Base-by-base conservation (phyloP, 2,797 vertebrate species). In the Myotis planiceps region DNA sequence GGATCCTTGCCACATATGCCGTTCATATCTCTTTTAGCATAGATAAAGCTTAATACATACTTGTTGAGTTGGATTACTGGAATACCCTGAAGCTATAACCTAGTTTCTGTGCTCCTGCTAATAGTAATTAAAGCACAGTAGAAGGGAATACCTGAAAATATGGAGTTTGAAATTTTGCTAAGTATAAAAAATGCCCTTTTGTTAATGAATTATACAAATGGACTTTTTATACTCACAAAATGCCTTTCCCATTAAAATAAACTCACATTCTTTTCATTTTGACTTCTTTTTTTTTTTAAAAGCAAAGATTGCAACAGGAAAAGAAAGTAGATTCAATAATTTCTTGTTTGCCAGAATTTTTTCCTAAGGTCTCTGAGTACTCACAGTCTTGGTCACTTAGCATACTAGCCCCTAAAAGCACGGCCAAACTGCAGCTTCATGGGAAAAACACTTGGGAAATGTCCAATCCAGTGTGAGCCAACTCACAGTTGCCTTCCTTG, bases 301-400 rank as follows among this genome's bases (percentile, higher is more conserved):
- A 65, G 18, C 39, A 72, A 92, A 75, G 58, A 91, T 88, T 95
- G 83, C 51, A 96, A 87, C 51, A 96, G 94, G 94, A 97, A 89
- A 95, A 94, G 75, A 95, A 95, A 96, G 78, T 83, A 88, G 92
- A 97, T 97, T 90, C 95, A 98, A 94, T 96, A 96, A 96, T 96
- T 93, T 95, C 82, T 37, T 92, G 8, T 84, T 69, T 96, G 90
- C 93, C 92, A 97, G 90, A 42, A 80, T 37, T 94, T 92, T 94
- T 88, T 92, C 66, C 47, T 49, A 90, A 90, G 75, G 39, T 84
- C 75, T 89, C 58, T 88, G 66, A 93, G 19, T 92, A 27, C 63
- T 95, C 1, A 0, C 29, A 2, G 21, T 83, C 71, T 93, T 3
- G 1, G 84, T 90, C 92, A 84, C 68, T 97, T 80, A 82, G 37